Base-by-base conservation (phyloP, 2,888 invertebrate species). In the Nomada ferruginata region DNA sequence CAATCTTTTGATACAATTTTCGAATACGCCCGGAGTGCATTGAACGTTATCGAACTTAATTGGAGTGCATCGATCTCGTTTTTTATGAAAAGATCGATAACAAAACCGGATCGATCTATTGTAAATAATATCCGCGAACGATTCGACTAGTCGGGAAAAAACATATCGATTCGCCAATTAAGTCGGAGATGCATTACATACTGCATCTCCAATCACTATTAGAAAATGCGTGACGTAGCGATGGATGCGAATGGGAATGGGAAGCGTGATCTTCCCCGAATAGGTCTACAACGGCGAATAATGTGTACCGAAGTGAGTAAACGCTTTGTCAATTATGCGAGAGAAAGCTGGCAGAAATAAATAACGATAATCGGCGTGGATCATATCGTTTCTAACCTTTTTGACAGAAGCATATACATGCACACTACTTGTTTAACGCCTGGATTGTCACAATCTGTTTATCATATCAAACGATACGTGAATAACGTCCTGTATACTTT, bases 221-320 rank as follows among this genome's bases (percentile, higher is more conserved):
- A 77, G 64, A 79, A 84, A 74, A 87, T 87, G 87, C 74, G 70
- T 70, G 79, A 83, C 82, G 79, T 87, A 83, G 77, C 85, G 83
- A 95, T 95, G 94, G 95, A 95, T 92, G 93, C 94, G 77, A 95
- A 95, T 92, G 95, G 94, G 68, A 95, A 95, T 93, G 96, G 96
- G 83, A 96, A 96, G 92, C 95, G 95, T 52, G 95, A 95, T 85
- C 94, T 95, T 90, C 94, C 94, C 87, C 94, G 95, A 83, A 96
- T 96, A 92, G 93, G 95, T 80, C 94, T 95, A 87, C 95, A 96
- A 89, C 95, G 96, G 91, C 63, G 20, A 70, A 52, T 72, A 59
- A 61, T 60, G 47, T 76, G 47, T 61, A 66, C 63, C 60, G 82
- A 86, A 52, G 87, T 83, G 73, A 86, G 84, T 86, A 78, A 66